These are phyloP conservation scores for Priocnemis perturbator DNA, from an alignment of 2,888 invertebrate genomes.

Conservation along the genomic window DNA sequence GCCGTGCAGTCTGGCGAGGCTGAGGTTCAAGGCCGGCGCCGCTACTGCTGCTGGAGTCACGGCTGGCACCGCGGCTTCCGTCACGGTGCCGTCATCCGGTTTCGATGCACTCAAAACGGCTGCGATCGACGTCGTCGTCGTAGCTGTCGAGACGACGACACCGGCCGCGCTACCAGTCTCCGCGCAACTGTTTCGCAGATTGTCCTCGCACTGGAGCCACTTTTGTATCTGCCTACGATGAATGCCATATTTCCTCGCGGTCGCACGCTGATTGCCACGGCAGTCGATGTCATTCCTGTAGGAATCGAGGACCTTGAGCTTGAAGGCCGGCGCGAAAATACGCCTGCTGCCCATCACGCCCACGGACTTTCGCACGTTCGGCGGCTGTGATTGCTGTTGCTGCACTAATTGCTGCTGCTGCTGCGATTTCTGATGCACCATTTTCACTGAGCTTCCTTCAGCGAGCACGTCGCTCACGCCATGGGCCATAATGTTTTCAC, in stretches of 20 bases:
- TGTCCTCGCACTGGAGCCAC: slow-evolving; percentile 91
- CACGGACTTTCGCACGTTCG: slow-evolving; percentile 64
- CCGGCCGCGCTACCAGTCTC: slow-evolving; percentile 65
- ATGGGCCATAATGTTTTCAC: slow-evolving; percentile 77
- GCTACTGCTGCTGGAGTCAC: slow-evolving; percentile 57
- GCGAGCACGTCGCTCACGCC: slow-evolving; percentile 77
- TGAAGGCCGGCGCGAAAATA: slow-evolving; percentile 92
- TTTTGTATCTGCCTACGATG: slow-evolving; percentile 94
- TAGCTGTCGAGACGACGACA: background rate
- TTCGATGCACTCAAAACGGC: slow-evolving; percentile 44
- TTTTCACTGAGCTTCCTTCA: slow-evolving; percentile 72
- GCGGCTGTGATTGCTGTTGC: slow-evolving; percentile 59
- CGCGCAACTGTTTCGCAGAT: slow-evolving; percentile 84
- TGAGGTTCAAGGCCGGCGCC: slow-evolving; percentile 76
- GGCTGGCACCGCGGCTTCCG: slow-evolving; percentile 55
- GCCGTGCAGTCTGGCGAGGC: slow-evolving; percentile 75
- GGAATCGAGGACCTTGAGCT: slow-evolving; percentile 91
- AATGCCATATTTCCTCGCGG: slow-evolving; percentile 92
- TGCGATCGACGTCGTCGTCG: slow-evolving; percentile 37
- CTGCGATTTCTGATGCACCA: slow-evolving; percentile 66
- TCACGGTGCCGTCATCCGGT: slow-evolving; percentile 44
- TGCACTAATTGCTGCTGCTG: slow-evolving; percentile 53
- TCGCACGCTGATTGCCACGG: slow-evolving; percentile 92
- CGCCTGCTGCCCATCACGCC: slow-evolving; percentile 86
- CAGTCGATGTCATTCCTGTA: slow-evolving; percentile 91